A percentile compares a stretch with the other conserved stretches of the same genome.
phyloP scores from a whole-genome alignment of 2,797 vertebrate species.

The Novumbra hubbsi region DNA sequence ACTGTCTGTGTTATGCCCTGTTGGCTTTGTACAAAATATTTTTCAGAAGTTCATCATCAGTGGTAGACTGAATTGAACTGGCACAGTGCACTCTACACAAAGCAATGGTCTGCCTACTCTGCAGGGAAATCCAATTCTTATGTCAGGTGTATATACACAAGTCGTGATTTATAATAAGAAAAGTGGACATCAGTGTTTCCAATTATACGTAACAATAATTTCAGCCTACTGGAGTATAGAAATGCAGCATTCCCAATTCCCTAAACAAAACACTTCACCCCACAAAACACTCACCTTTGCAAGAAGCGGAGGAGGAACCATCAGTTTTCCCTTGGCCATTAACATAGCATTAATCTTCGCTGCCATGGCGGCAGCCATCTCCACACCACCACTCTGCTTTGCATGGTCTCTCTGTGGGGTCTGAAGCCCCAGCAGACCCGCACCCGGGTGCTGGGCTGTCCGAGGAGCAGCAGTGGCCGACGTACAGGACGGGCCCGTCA shows the following conservation, averaged over 20 bases:
- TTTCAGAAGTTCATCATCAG: no score
- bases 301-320: conserved; percentile 74
- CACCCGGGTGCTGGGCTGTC: neutral
- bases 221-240: no score
- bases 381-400: conserved; percentile 71
- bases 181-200: no score
- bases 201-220: no score
- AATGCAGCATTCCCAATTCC: neutral
- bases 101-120: no score
- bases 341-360: conserved; percentile 83
- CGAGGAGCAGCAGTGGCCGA: conserved; percentile 19
- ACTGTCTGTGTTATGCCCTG: no score
- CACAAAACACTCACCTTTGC: conserved; percentile 72
- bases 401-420: conserved; percentile 28
- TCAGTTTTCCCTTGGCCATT: conserved; percentile 82
- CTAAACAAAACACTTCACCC: neutral
- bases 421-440: neutral
- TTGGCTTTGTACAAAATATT: no score
- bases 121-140: no score
- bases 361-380: conserved; percentile 79
- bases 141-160: no score
- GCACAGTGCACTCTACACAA: no score
- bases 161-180: no score
- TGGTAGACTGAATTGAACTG: neutral
- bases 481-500: conserved; percentile 25